A percentile compares a stretch with the other conserved stretches of the same genome.
These are phyloP conservation scores for Sebastolobus altivelis DNA, from an alignment of 2,797 vertebrate genomes.

Conservation along the genomic window DNA sequence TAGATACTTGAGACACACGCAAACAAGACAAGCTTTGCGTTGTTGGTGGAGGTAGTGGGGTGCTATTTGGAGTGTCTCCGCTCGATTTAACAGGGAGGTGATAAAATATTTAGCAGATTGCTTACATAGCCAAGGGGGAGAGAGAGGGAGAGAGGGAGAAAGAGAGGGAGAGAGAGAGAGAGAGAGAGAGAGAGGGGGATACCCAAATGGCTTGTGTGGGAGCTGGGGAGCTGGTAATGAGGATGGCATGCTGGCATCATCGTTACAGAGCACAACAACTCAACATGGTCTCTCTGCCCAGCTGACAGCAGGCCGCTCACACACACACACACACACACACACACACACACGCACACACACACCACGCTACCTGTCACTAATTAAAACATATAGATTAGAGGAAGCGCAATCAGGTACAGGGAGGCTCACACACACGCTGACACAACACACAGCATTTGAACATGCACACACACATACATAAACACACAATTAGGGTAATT, in stretches of 20 bases:
- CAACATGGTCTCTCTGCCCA: constrained; percentile 70
- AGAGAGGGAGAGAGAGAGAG: neutral
- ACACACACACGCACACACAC: constrained; percentile 29
- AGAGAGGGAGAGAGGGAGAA: constrained; percentile 16
- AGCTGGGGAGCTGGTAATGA: constrained; percentile 78
- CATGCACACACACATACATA: neutral
- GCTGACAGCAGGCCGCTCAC: constrained; percentile 57
- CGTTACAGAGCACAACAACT: constrained; percentile 72
- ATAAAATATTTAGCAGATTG: constrained; percentile 86
- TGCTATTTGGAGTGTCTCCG: constrained; percentile 72
- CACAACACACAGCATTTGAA: constrained; percentile 5
- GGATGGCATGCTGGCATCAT: constrained; percentile 76
- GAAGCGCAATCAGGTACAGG: constrained; percentile 36
- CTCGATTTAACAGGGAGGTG: constrained; percentile 79
- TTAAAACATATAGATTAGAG: constrained; percentile 75
- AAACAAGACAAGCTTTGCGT: constrained; percentile 43
- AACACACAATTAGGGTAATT: constrained; percentile 4
- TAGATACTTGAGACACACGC: constrained; percentile 40
- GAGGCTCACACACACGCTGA: constrained; percentile 14
- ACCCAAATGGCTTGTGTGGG: constrained; percentile 76
- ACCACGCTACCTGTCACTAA: constrained; percentile 60
- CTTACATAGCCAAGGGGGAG: constrained; percentile 76
- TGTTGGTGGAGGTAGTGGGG: constrained; percentile 59
- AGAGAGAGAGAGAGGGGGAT: constrained; percentile 26
- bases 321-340: constrained; percentile 1